phyloP scores from a whole-genome alignment of 2,888 invertebrate species.

The Empis livida region DNA sequence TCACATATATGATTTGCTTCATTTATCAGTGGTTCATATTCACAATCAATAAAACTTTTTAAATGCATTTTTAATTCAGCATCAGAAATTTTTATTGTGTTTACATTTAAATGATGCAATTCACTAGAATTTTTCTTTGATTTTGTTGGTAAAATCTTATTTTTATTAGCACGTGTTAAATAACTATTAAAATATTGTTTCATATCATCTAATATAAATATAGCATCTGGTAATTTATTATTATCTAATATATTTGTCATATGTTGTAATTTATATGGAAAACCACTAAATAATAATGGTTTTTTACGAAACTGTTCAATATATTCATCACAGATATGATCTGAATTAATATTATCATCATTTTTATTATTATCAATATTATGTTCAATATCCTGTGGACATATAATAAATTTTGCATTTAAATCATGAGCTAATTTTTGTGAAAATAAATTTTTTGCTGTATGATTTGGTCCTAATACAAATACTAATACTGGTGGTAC shows the following conservation, averaged over 20 bases:
- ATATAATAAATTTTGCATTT: conserved; percentile 15
- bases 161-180: conserved; percentile 21
- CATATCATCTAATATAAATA: conserved; percentile 29
- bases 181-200: conserved; percentile 41
- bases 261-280: conserved; percentile 36
- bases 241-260: conserved; percentile 31
- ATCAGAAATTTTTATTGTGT: too few species aligned
- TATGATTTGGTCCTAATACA: conserved; percentile 42
- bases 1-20: conserved; percentile 5
- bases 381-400: too few species aligned
- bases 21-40: background rate
- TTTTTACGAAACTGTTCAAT: background rate
- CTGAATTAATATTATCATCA: too few species aligned
- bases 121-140: too few species aligned
- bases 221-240: conserved; percentile 39
- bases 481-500: conserved; percentile 43
- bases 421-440: conserved; percentile 41
- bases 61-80: too few species aligned
- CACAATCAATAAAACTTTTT: too few species aligned
- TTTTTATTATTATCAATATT: too few species aligned
- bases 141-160: background rate
- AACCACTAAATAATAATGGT: conserved; percentile 45
- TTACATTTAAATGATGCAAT: too few species aligned
- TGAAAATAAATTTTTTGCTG: conserved; percentile 42
- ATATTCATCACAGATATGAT: too few species aligned